These are phyloP conservation scores for Oryzias dopingdopingensis DNA, from an alignment of 2,797 vertebrate species.

Conservation along the genomic window DNA sequence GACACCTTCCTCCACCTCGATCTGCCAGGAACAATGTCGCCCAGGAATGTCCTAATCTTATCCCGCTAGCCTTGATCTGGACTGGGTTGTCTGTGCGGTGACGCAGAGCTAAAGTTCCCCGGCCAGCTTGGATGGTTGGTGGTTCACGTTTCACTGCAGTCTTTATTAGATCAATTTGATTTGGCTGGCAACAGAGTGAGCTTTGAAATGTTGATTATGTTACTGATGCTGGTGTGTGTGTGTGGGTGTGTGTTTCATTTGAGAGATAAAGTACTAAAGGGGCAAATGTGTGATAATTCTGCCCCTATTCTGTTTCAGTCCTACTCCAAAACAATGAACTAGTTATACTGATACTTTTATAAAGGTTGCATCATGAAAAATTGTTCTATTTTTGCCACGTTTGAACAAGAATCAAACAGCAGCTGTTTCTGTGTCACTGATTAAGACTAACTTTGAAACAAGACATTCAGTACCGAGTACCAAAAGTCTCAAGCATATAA, in stretches of 20 bases:
- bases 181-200: conserved; percentile 44
- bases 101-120: conserved; percentile 62
- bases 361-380: background rate
- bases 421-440: background rate
- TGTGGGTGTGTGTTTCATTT: conserved; percentile 39
- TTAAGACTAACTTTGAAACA: too few species aligned
- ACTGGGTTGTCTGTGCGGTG: conserved; percentile 45
- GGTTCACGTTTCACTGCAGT: conserved; percentile 61
- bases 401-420: conserved; percentile 6
- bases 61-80: conserved; percentile 65
- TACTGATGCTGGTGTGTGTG: conserved; percentile 57
- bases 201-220: conserved; percentile 40
- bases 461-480: too few species aligned
- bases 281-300: conserved; percentile 9
- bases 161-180: conserved; percentile 70
- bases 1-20: conserved; percentile 35
- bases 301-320: conserved; percentile 12
- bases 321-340: conserved; percentile 7
- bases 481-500: too few species aligned
- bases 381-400: conserved; percentile 1
- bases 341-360: conserved; percentile 1
- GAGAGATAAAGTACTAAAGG: conserved; percentile 12
- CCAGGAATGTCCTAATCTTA: conserved; percentile 71
- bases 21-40: conserved; percentile 44
- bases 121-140: conserved; percentile 36